Evolutionary conservation across 2,888 invertebrate genomes (phyloP), one percentile per base, ranked within the genome.

Genomic region (Eupithecia subumbrata): DNA sequence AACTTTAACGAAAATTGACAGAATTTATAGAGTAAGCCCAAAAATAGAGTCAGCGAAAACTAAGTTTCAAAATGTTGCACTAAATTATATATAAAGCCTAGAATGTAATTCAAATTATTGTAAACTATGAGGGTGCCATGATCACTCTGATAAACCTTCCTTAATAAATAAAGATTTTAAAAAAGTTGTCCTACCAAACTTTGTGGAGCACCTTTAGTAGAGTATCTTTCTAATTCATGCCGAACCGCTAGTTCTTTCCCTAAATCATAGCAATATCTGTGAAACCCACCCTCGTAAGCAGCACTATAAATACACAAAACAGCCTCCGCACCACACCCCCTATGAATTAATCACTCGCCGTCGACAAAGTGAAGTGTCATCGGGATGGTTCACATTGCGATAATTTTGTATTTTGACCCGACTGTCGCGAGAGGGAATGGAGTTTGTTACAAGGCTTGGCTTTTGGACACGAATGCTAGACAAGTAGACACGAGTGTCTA

Each of bases 351-450:
- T 91, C 90, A 91, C 88, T 80, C 77, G 79, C 85, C 84, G 90
- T 91, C 90, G 88, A 86, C 89, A 89, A 89, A 90, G 88, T 89
- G 89, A 88, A 91, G 90, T 91, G 91, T 92, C 91, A 91, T 90
- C 86, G 86, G 86, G 88, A 82, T 81, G 74, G 88, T 86, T 83
- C 88, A 75, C 52, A 88, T 69, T 85, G 71, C 77, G 81, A 45
- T 78, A 85, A 73, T 22, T 18, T 37, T 48, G 45, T 18, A 43
- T 66, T 66, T 22, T 43, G 56, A 56, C 22, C n/a, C 56, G 22
- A 12, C 22, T 22, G 12, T 52, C 52, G 56, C 22, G 56, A 22
- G 56, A 56, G 56, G 56, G 22, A 56, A 11, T n/a, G 7, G 11
- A 22, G 11, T 56, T 22, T 3, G 22, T 22, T 45, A 45, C 45